Percentiles rank a stretch among this genome's conserved stretches.
These are phyloP conservation scores for Flexamia atlantica DNA, from an alignment of 2,888 invertebrate species.

Conservation along the genomic window DNA sequence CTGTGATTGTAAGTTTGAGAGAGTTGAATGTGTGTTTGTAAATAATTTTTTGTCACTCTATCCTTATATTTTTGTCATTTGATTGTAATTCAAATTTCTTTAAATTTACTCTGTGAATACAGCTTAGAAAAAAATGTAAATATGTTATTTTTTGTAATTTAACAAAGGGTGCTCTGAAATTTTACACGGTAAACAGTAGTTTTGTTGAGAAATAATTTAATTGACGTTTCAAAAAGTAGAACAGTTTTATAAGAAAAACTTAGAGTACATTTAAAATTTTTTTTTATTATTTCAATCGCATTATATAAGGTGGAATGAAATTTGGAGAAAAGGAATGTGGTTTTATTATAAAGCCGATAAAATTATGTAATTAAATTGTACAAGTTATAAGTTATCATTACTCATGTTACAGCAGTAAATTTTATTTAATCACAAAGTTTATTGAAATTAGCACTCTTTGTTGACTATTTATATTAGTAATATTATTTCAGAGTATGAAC, in stretches of 20 bases:
- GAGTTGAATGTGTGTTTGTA: slow-evolving; percentile 46
- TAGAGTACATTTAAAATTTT: background rate
- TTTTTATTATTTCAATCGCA: background rate
- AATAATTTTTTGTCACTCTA: slow-evolving; percentile 47
- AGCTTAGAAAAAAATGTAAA: slow-evolving; percentile 50
- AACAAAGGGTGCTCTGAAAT: slow-evolving; percentile 53
- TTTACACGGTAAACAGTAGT: background rate
- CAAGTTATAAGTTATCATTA: no score
- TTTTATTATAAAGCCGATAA: no score
- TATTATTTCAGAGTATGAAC: slow-evolving; percentile 27
- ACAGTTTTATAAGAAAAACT: background rate
- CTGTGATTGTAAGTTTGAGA: slow-evolving; percentile 49
- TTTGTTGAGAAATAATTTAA: background rate
- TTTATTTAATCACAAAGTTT: background rate
- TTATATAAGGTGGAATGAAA: no score
- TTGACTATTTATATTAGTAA: slow-evolving; percentile 34
- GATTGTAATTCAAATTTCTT: background rate
- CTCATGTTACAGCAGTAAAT: background rate
- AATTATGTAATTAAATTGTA: no score
- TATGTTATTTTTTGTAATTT: slow-evolving; percentile 23
- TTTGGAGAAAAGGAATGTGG: no score
- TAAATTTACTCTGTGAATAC: slow-evolving; percentile 35
- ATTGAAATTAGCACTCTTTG: slow-evolving; percentile 49
- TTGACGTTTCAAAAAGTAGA: background rate
- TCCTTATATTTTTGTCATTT: slow-evolving; percentile 30